A percentile compares a stretch with the other conserved stretches of the same genome.
Conservation (phyloP, 2,888 invertebrate species). For the Fragum fragum region DNA sequence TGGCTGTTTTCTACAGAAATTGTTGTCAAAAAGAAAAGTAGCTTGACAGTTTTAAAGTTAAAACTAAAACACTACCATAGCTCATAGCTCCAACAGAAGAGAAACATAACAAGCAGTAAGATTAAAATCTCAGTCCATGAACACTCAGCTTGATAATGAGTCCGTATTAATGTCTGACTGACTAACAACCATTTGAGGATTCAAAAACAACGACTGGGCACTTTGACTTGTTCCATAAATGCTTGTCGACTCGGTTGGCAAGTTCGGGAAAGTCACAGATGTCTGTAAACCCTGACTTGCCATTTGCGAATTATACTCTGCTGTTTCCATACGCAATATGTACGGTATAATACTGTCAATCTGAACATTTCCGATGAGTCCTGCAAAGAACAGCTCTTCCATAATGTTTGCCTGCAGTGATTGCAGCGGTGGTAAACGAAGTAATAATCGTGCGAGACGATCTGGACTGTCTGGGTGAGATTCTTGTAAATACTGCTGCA, state of each 20-base stretch:
- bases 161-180: conserved; percentile 24
- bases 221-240: conserved; percentile 27
- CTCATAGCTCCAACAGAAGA: background rate
- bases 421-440: conserved; percentile 86
- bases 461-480: conserved; percentile 90
- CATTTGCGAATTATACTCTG: conserved; percentile 85
- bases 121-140: background rate
- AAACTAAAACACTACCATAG: too few relatives aligned
- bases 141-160: conserved; percentile 10
- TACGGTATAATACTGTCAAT: conserved; percentile 98
- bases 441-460: conserved; percentile 96
- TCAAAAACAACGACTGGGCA: conserved; percentile 57
- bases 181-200: conserved; percentile 59
- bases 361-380: conserved; percentile 96
- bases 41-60: too few relatives aligned
- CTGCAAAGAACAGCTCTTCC: conserved; percentile 97
- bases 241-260: conserved; percentile 30
- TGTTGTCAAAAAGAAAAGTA: too few relatives aligned
- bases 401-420: conserved; percentile 92
- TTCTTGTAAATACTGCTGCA: conserved; percentile 85
- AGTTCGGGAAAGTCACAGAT: conserved; percentile 22
- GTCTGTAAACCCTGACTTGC: conserved; percentile 74
- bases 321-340: conserved; percentile 91
- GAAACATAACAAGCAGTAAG: background rate
- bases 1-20: too few relatives aligned